Evolutionary conservation across 2,888 invertebrate genomes (phyloP).

Genomic region (Tyria jacobaeae): DNA sequence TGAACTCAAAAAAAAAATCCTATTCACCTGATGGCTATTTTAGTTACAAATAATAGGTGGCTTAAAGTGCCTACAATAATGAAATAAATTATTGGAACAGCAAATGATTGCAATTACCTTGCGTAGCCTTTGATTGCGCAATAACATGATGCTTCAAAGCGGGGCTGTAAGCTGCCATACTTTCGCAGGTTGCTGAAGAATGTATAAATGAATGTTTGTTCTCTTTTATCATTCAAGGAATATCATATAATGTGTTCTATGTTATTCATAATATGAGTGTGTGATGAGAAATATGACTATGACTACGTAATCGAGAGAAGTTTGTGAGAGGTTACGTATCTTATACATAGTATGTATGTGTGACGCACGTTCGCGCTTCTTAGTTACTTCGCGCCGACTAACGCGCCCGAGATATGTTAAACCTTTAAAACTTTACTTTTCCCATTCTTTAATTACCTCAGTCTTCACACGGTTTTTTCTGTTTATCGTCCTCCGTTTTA

Average conservation of each 20-base stretch:
- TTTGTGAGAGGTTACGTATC: not conserved
- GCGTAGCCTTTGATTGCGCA: not conserved
- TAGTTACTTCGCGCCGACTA: not conserved
- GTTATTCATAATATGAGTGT: not conserved
- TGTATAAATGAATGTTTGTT: not conserved
- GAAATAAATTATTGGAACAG: not conserved
- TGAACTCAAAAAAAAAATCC: not conserved
- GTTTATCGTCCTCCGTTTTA: slow-evolving; percentile 65
- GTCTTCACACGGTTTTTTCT: slow-evolving; percentile 67
- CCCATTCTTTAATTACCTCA: slow-evolving; percentile 58
- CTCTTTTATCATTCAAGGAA: not conserved
- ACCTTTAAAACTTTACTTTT: slow-evolving; percentile 10
- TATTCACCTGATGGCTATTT: not conserved
- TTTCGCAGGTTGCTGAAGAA: not conserved
- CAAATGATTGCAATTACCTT: not conserved
- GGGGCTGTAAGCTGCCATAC: slow-evolving; percentile 15
- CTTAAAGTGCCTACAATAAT: not conserved
- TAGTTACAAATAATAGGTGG: not conserved
- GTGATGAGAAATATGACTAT: not conserved
- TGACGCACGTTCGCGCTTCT: not conserved
- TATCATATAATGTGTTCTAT: not conserved
- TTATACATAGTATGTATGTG: not conserved
- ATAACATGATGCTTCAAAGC: slow-evolving; percentile 1
- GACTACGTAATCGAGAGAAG: not conserved
- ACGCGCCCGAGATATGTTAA: not conserved